Evolutionary conservation across 2,888 invertebrate species (phyloP).

Genomic region (Disparrhopalites patrizii): DNA sequence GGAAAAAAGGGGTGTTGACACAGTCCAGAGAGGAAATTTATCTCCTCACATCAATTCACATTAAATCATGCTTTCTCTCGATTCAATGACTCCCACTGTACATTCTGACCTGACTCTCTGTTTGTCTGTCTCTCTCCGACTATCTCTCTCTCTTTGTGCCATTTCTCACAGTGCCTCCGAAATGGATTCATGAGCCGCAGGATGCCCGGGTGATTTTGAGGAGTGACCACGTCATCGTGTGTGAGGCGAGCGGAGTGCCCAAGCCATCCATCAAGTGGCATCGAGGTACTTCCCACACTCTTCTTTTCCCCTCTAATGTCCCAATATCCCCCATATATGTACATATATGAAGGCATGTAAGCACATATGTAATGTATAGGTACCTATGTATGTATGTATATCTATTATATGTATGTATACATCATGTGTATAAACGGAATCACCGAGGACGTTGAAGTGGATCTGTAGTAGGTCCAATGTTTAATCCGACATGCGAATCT

Average conservation of each 20-base stretch:
- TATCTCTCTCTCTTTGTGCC: neutral
- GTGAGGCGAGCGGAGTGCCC: slow-evolving; percentile 52
- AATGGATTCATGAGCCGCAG: slow-evolving; percentile 52
- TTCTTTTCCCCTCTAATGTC: neutral
- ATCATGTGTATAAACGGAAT: no score
- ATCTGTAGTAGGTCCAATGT: no score
- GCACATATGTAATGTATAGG: neutral
- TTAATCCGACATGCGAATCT: neutral
- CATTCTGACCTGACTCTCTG: neutral
- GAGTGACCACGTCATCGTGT: slow-evolving; percentile 50
- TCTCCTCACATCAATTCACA: neutral
- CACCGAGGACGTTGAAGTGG: no score
- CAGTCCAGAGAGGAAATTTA: neutral
- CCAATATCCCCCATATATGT: neutral
- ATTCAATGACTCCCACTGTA: neutral
- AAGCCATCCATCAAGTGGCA: slow-evolving; percentile 51
- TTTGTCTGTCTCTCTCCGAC: neutral
- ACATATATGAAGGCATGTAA: neutral
- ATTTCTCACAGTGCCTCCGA: slow-evolving; percentile 51
- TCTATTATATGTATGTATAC: neutral
- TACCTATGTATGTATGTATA: neutral
- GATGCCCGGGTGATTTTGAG: slow-evolving; percentile 51
- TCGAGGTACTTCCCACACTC: slow-evolving; percentile 29
- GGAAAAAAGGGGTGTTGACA: no score
- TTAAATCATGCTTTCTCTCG: slow-evolving; percentile 1